Evolutionary conservation across 2,113 vertebrate genomes (phyloP), one percentile per base, ranked within the genome.

Genomic region (Ceyx melanurus): DNA sequence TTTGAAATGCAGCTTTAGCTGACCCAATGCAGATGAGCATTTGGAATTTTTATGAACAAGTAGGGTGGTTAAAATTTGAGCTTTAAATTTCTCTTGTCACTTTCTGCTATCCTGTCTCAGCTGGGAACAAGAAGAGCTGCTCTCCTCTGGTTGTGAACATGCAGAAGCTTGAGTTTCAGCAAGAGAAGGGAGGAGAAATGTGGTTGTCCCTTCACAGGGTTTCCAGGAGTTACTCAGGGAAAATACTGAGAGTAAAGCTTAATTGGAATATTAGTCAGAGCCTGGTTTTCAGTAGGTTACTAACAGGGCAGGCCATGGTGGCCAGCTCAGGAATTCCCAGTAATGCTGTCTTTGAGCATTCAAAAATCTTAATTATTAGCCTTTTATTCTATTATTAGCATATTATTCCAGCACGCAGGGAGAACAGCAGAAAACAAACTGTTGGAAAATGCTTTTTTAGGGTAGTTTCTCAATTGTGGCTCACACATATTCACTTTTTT

Each of bases 1-100:
- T 67, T 67, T 67, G 48, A 9, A 19, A 70, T 58, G 64, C 31
- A 86, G 28, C 31, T 81, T 81, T 90, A 80, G 67, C 72, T 93
- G 42, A 57, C 11, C 40, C 72, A 35, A 15, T 70, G 54, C 20
- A 88, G 65, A 35, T 61, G 23, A 79, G 56, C 15, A 7, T 7
- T 8, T 45, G 46, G 43, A 66, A 48, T 72, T 79, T 91, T 64
- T 82, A 50, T 64, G 46, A 90, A 37, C 15, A 62, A 20, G 31
- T 22, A 58, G 25, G 18, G 33, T 76, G 8, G 5, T 65, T 86
- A 65, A 75, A 74, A 19, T 74, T 56, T 91, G 31, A 68, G 56
- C 40, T 53, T 90, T 94, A 61, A 56, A 1, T 86, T 53, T 95
- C 19, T 71, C 23, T 71, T 78, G 15, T 14, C 5, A 7, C 16